Base-by-base conservation (phyloP, 2,888 invertebrate species). In the Oscheius sp. region DNA sequence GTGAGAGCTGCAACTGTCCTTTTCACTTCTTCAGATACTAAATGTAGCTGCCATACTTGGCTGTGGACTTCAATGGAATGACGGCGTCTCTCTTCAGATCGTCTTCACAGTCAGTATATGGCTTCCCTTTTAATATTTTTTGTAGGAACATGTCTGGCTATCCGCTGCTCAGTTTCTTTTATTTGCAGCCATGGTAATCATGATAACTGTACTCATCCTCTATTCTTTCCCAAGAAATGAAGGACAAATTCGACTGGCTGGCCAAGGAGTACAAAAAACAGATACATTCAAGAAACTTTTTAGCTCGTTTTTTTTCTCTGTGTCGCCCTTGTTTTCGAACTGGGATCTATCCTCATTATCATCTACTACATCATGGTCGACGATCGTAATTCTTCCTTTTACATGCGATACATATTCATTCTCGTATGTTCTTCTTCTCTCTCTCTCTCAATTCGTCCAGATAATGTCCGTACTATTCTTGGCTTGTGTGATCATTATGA, bases 331-430 rank as follows among this genome's bases (percentile, higher is more conserved):
- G 14, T 59, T 14, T 44, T 24, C 9, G 59, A 59, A 20, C 14
- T 59, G 6, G 24, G 24, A 14, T 12, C 44, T 5, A 44, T 30
- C 9, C 9, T 41, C 1, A 59, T 59, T n/a, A 14, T 41, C n/a
- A 44, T 59, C 59, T 59, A 44, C 8, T 59, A 59, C 44, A 17
- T 59, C 22, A 38, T 59, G 44, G 59, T 59, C 17, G 59, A 59
- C 9, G 44, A 41, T 44, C 59, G 59, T 2, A 26, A 59, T 28
- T 20, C 41, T 5, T 38, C 44, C 44, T 59, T 59, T 30, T 59
- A 59, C 20, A 41, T 59, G 26, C 24, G 59, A 12, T 59, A 44
- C 44, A 24, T 59, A 5, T 22, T 41, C 28, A n/a, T 59, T 44
- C n/a, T 59, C 17, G 59, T 59, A 8, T 38, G 38, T 41, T 6